phyloP scores from a whole-genome alignment of 2,888 invertebrate genomes.

The Drymonia ruficornis region DNA sequence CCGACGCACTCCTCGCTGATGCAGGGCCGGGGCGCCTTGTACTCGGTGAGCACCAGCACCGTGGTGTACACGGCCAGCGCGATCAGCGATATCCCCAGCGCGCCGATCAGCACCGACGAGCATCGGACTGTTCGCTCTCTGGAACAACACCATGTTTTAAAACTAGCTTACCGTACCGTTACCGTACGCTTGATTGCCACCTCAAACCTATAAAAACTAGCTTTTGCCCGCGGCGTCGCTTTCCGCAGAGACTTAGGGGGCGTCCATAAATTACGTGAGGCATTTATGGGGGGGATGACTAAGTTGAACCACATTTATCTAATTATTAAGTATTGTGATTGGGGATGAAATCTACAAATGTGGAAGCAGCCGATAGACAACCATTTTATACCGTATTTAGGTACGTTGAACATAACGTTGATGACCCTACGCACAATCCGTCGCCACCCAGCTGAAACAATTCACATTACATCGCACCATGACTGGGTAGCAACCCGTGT shows the following conservation, averaged over 20 bases:
- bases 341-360: too few species aligned
- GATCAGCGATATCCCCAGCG: constrained; percentile 76
- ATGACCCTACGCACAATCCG: constrained; percentile 21
- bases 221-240: too few species aligned
- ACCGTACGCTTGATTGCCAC: too few species aligned
- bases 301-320: too few species aligned
- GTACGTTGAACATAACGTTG: neutral
- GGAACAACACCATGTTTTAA: constrained; percentile 29
- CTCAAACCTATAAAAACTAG: too few species aligned
- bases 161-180: too few species aligned
- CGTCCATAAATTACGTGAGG: too few species aligned
- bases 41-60: constrained; percentile 74
- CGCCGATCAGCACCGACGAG: constrained; percentile 78
- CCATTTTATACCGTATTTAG: neutral
- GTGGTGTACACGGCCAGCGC: constrained; percentile 79
- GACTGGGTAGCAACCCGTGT: too few species aligned
- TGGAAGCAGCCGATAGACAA: too few species aligned
- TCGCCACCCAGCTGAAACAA: constrained; percentile 28
- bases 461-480: constrained; percentile 5
- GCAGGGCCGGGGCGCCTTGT: constrained; percentile 76
- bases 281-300: too few species aligned
- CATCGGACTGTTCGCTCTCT: constrained; percentile 78
- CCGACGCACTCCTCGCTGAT: constrained; percentile 86
- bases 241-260: too few species aligned
- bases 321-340: too few species aligned